Percentiles rank a stretch among this genome's conserved stretches.
Conservation (phyloP, 1,140 invertebrate genomes). For the Trichogramma pretiosum region DNA sequence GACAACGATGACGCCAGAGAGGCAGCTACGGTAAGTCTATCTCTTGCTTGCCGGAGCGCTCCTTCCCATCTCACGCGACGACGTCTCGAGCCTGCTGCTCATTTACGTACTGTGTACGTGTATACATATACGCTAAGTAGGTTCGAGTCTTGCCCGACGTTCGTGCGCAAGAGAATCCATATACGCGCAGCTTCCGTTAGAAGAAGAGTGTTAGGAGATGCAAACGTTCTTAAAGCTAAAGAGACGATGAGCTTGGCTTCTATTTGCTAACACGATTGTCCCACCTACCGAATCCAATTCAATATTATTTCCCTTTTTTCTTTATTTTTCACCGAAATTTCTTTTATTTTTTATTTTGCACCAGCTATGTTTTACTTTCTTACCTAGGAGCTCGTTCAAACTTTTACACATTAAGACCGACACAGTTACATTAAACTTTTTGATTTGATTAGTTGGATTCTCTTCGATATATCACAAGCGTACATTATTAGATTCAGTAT, state of each 20-base stretch:
- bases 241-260: background rate
- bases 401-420: too few species aligned
- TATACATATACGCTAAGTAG: slow-evolving; percentile 12
- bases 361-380: too few species aligned
- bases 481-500: too few species aligned
- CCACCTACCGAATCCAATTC: slow-evolving; percentile 16
- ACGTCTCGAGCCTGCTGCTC: background rate
- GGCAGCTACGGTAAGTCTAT: too few species aligned
- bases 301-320: slow-evolving; percentile 5
- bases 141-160: background rate
- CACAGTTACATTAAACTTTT: too few species aligned
- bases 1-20: too few species aligned
- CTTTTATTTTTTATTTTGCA: slow-evolving; percentile 4
- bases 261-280: slow-evolving; percentile 19
- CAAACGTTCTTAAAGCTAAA: background rate
- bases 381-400: too few species aligned
- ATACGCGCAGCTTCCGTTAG: too few species aligned
- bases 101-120: slow-evolving; percentile 7
- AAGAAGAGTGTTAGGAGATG: background rate
- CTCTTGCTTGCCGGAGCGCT: too few species aligned
- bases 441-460: too few species aligned
- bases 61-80: background rate
- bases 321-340: background rate
- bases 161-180: too few species aligned
- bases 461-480: too few species aligned